Percentiles rank a stretch among this genome's conserved stretches.
Evolutionary conservation across 2,888 invertebrate genomes (phyloP).

Genomic region (Dasysyrphus albostriatus): DNA sequence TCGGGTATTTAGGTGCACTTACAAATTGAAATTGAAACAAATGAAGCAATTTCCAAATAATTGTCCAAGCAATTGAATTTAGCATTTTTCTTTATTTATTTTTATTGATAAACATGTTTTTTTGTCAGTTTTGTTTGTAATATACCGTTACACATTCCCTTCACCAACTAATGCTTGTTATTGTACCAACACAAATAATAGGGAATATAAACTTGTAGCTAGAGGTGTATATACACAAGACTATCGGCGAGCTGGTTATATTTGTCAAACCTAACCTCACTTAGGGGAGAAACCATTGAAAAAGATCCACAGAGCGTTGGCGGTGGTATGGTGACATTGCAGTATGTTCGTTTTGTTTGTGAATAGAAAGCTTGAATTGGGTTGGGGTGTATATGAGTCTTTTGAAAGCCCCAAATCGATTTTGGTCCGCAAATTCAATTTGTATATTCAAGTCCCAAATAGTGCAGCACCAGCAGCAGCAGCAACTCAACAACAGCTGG

Average conservation of each 20-base stretch:
- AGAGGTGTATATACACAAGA: neutral
- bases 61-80: conserved; percentile 32
- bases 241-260: conserved; percentile 22
- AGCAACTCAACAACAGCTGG: neutral
- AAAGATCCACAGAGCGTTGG: neutral
- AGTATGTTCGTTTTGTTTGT: conserved; percentile 2
- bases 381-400: neutral
- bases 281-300: conserved; percentile 47
- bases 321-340: conserved; percentile 14
- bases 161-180: neutral
- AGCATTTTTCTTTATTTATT: conserved; percentile 27
- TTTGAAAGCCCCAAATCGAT: conserved; percentile 36
- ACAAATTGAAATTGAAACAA: conserved; percentile 40
- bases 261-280: conserved; percentile 61
- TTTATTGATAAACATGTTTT: conserved; percentile 3
- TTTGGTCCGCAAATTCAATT: conserved; percentile 45
- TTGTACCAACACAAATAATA: neutral
- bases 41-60: conserved; percentile 51
- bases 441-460: conserved; percentile 16
- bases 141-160: neutral
- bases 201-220: neutral
- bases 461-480: neutral
- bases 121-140: neutral
- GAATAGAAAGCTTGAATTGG: neutral
- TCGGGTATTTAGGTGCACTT: conserved; percentile 14